A percentile compares a stretch with the other conserved stretches of the same genome.
Evolutionary conservation across 2,113 vertebrate species (phyloP).

Genomic region (Falco punctatus): DNA sequence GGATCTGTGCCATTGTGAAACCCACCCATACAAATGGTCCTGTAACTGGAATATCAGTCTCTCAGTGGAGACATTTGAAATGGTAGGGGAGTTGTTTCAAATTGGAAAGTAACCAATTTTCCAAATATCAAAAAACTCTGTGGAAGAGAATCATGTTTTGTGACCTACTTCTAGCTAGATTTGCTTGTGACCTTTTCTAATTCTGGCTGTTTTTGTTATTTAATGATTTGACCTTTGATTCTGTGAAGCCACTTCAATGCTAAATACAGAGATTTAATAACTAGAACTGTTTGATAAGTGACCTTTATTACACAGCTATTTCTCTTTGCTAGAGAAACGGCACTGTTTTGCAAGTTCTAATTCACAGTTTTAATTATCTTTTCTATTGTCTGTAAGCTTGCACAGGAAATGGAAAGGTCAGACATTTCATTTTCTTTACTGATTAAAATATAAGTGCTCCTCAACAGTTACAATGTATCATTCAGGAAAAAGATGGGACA

Average conservation of each 20-base stretch:
- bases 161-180: conserved; percentile 53
- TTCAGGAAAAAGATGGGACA: conserved; percentile 57
- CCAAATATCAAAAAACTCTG: not conserved
- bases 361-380: conserved; percentile 79
- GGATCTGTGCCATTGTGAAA: not conserved
- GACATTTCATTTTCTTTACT: conserved; percentile 73
- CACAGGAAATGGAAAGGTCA: conserved; percentile 75
- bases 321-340: conserved; percentile 63
- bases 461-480: conserved; percentile 61
- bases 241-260: conserved; percentile 68
- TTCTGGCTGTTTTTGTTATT: conserved; percentile 77
- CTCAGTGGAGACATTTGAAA: not conserved
- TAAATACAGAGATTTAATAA: conserved; percentile 82
- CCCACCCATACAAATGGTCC: not conserved
- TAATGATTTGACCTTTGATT: conserved; percentile 81
- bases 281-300: conserved; percentile 79
- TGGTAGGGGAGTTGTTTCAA: not conserved
- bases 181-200: conserved; percentile 80
- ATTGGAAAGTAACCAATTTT: not conserved
- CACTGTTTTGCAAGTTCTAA: conserved; percentile 76
- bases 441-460: conserved; percentile 77
- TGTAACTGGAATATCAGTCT: not conserved
- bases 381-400: conserved; percentile 76
- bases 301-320: conserved; percentile 76
- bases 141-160: conserved; percentile 30